Evolutionary conservation across 2,113 vertebrate genomes (phyloP), one percentile per base, ranked within the genome.

Genomic region (Promerops cafer): DNA sequence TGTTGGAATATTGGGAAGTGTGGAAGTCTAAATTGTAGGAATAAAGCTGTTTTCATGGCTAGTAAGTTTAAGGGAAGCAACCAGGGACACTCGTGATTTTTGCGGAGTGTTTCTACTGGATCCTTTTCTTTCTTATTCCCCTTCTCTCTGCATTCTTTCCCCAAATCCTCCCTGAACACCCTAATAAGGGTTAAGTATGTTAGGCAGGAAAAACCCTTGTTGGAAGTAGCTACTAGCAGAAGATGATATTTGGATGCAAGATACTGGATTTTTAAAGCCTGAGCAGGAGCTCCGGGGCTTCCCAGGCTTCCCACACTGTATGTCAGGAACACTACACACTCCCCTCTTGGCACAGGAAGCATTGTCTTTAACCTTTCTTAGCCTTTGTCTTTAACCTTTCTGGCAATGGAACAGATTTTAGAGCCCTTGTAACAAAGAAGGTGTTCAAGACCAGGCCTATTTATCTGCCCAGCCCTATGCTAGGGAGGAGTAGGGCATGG

Each of bases 301-400:
- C 28, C 37, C 5, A 1, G 24, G 30, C 37, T 44, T 26, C 40
- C 30, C 24, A 24, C 16, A 2, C 11, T 0, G 0, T 7, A 11
- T n/a, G 3, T 16, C 28, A 9, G 52, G 68, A 77, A 2, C 31
- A 15, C 52, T 1, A 0, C 2, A 6, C 0, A 6, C 10, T 64
- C 20, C 22, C 0, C 0, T 63, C 61, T 28, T 16, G 10, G 37
- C 21, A 6, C 4, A 39, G 68, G 66, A 74, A 89, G 45, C 69
- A 91, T 83, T 49, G 53, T 85, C 16, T 72, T 87, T 76, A 59
- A 40, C 35, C 57, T 47, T 16, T 30, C 28, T 50, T 8, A 78
- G 60, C 69, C 64, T 93, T 89, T 50, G 70, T 85, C 22, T 72
- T 85, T 59, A 50, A 33, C 59, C 52, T 60, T 45, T 19, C 52